Percentiles rank a stretch among this genome's conserved stretches.
Conservation (phyloP, 2,113 vertebrate genomes). For the Porphyrio hochstetteri region DNA sequence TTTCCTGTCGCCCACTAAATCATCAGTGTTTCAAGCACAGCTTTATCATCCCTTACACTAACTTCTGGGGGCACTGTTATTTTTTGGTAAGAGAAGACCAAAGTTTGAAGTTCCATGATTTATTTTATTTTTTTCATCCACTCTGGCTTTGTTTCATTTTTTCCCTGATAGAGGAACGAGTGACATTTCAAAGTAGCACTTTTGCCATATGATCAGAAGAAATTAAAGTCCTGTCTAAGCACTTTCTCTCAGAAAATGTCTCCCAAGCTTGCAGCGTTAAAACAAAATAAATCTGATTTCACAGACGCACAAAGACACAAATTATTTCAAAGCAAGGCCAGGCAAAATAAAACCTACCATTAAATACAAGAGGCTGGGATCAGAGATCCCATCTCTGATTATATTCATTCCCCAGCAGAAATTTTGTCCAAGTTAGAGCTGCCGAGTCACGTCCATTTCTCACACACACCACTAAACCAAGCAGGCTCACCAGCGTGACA, state of each 20-base stretch:
- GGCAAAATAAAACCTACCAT: conserved; percentile 38
- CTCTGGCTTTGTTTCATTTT: not conserved
- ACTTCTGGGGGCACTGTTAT: conserved; percentile 8
- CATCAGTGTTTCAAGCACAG: not conserved
- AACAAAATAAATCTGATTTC: conserved; percentile 26
- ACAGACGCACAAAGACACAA: conserved; percentile 36
- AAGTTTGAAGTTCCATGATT: not conserved
- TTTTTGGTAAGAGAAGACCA: not conserved
- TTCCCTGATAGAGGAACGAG: not conserved
- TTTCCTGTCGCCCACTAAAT: conserved; percentile 28
- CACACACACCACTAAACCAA: not conserved
- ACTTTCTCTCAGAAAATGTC: conserved; percentile 28
- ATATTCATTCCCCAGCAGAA: not conserved
- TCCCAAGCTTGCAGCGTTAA: not conserved
- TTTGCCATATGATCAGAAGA: not conserved
- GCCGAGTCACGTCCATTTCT: not conserved
- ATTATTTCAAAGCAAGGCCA: conserved; percentile 21
- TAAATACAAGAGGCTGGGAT: conserved; percentile 9
- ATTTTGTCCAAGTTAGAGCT: not conserved
- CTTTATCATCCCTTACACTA: conserved; percentile 47
- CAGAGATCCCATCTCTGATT: conserved; percentile 50
- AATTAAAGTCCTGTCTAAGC: conserved; percentile 7
- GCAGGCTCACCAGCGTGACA: not conserved
- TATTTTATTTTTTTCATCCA: not conserved
- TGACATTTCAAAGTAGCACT: conserved; percentile 47